Conservation (phyloP, 2,113 vertebrate genomes). For the Syrmaticus mikado region DNA sequence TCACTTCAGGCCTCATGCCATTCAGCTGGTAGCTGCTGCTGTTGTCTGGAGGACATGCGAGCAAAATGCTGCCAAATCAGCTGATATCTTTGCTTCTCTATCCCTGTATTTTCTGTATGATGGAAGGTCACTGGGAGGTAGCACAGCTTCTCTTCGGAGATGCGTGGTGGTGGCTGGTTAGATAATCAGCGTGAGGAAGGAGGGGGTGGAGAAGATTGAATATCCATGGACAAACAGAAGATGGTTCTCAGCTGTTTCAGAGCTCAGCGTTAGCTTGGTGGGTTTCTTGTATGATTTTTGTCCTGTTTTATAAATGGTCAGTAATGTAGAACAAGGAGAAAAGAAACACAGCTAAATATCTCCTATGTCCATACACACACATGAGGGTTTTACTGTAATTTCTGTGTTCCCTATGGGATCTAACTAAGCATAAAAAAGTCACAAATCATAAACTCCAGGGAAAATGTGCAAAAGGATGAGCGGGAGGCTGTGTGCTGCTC, state of each 20-base stretch:
- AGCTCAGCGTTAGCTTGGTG: background rate
- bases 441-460: constrained; percentile 10
- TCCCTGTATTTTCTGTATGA: background rate
- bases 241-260: constrained; percentile 1
- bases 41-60: background rate
- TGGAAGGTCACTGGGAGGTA: background rate
- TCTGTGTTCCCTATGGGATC: background rate
- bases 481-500: background rate
- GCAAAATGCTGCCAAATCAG: background rate
- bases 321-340: background rate
- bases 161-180: constrained; percentile 31
- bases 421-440: background rate
- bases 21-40: background rate
- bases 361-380: background rate
- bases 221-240: background rate
- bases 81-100: background rate
- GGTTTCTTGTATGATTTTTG: background rate
- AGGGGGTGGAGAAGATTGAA: constrained; percentile 11
- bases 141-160: background rate
- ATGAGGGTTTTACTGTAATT: background rate
- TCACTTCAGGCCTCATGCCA: no score
- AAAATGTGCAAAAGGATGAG: background rate
- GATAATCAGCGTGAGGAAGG: constrained; percentile 20
- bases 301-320: background rate
- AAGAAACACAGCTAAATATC: background rate